phyloP scores from a whole-genome alignment of 2,113 vertebrate species.

The Potamarius usumacintae region DNA sequence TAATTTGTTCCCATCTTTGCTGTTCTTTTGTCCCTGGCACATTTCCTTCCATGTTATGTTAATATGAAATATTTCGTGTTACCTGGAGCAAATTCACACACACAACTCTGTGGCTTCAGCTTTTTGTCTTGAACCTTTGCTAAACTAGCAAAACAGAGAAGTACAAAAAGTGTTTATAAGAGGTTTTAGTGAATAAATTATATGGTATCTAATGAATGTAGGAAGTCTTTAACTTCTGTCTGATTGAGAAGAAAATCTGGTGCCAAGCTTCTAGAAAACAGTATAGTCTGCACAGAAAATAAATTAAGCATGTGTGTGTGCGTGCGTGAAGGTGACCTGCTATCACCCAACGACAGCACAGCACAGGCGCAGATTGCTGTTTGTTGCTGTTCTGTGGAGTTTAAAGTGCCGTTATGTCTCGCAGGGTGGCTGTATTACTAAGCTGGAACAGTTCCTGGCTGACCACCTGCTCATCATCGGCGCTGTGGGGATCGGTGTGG shows the following conservation, averaged over 20 bases:
- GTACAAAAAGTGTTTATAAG: neutral
- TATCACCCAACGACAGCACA: constrained; percentile 5
- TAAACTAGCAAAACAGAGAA: neutral
- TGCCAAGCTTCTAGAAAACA: neutral
- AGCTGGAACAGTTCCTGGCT: constrained; percentile 80
- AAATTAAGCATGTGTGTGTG: neutral
- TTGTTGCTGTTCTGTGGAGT: neutral
- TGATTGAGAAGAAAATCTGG: neutral
- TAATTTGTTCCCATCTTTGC: neutral
- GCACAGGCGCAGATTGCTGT: neutral
- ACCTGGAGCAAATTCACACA: neutral
- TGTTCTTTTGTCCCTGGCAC: neutral
- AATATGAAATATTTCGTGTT: neutral
- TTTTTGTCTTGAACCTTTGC: neutral
- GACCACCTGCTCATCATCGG: constrained; percentile 82
- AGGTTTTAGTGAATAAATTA: neutral
- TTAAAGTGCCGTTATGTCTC: constrained; percentile 29
- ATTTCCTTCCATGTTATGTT: neutral
- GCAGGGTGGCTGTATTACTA: constrained; percentile 83
- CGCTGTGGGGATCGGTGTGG: constrained; percentile 82
- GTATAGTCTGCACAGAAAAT: neutral
- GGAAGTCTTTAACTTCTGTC: neutral
- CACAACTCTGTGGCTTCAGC: neutral
- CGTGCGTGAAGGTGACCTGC: neutral
- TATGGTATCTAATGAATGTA: neutral